These are phyloP conservation scores for Clepsis dumicolana DNA, from an alignment of 2,888 invertebrate genomes.

Conservation along the genomic window DNA sequence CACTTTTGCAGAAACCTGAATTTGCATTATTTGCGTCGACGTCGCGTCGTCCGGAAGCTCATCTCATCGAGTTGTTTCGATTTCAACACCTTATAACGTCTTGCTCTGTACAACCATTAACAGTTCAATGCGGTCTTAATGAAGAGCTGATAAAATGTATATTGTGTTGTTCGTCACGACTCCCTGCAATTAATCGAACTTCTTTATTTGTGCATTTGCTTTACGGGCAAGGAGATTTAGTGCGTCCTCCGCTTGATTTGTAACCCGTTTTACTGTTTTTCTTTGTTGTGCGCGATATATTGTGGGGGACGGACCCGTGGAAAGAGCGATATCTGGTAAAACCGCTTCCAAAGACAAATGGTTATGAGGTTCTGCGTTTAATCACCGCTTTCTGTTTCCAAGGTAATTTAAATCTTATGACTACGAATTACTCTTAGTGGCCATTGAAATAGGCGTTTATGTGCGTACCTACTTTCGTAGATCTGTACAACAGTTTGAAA, in stretches of 20 bases:
- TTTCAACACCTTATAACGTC: slow-evolving; percentile 79
- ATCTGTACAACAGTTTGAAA: neutral
- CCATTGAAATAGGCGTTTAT: neutral
- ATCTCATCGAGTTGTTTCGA: slow-evolving; percentile 70
- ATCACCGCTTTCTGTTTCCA: slow-evolving; percentile 26
- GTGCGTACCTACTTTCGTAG: neutral
- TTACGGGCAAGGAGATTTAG: slow-evolving; percentile 78
- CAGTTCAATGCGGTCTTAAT: slow-evolving; percentile 82
- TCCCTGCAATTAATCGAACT: slow-evolving; percentile 75
- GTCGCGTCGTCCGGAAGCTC: slow-evolving; percentile 64
- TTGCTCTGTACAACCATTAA: slow-evolving; percentile 76
- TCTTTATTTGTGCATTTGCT: slow-evolving; percentile 71
- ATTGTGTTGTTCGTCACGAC: slow-evolving; percentile 78
- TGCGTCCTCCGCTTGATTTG: slow-evolving; percentile 76
- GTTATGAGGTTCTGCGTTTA: slow-evolving; percentile 47
- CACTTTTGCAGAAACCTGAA: slow-evolving; percentile 62
- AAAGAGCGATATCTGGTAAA: slow-evolving; percentile 73
- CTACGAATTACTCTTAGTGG: slow-evolving; percentile 7
- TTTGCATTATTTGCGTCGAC: slow-evolving; percentile 57
- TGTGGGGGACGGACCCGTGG: slow-evolving; percentile 72
- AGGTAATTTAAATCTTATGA: slow-evolving; percentile 27
- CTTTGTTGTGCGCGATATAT: slow-evolving; percentile 81
- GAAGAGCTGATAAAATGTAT: slow-evolving; percentile 83
- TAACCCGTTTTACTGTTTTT: slow-evolving; percentile 70
- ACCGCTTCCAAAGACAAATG: slow-evolving; percentile 62